Evolutionary conservation across 2,888 invertebrate species (phyloP), one percentile per base, ranked within the genome.

Genomic region (Himalopsyche tibetana): DNA sequence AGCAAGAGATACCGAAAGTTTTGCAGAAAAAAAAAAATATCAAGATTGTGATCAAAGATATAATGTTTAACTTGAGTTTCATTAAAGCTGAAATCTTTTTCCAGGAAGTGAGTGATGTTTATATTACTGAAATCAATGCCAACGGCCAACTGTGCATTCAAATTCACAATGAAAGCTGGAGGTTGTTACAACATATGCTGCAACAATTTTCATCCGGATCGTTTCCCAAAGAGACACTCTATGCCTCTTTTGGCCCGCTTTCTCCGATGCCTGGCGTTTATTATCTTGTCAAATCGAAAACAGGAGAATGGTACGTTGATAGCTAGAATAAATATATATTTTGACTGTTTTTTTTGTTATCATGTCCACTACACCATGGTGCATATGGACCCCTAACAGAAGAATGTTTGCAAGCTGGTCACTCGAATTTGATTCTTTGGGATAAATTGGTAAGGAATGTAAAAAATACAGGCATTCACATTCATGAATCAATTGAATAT

Each of bases 261-360:
- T 89, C 90, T 88, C 89, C 89, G 89, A 92, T 84, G 45, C 87
- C 87, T 36, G 87, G 84, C 36, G 51, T 91, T 87, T 92, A 93
- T 85, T 93, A 92, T 91, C 92, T 93, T 90, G 93, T 93, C 90
- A 93, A 93, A 90, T 93, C 92, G 88, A 91, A 92, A 85, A 91
- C 91, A 88, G 93, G 93, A n/a, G 93, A 93, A 90, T 93, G 93
- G 93, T 93, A 56, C 84, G 89, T 89, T n/a, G 15, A 63, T 12
- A 19, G 36, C n/a, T 51, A 17, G 51, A 15, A 80, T 63, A 28
- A 85, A 81, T 38, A 40, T 15, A 82, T 45, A 45, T 45, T 82
- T 45, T 40, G 51, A n/a, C 6, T 9, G 2, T 8, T 28, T 51
- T 51, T 51, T 51, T 51, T 51, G n/a, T 51, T 51, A 51, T 15